Evolutionary conservation across 2,113 vertebrate genomes (phyloP), one percentile per base, ranked within the genome.

Genomic region (Scortum barcoo): DNA sequence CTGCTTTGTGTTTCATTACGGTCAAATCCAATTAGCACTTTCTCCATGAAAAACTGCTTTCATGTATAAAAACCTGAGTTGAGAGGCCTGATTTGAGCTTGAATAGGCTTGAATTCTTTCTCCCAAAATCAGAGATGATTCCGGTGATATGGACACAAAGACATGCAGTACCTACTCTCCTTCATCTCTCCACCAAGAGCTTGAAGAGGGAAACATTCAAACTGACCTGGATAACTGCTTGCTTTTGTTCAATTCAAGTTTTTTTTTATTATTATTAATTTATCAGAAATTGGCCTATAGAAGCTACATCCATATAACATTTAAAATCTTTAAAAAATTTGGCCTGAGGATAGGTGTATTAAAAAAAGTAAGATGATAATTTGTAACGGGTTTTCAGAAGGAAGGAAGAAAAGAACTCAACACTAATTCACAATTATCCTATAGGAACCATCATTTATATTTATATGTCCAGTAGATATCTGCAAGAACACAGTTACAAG

Each of bases 41-140:
- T 19, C 20, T 61, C 10, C 4, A 14, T 12, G 19, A 19, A 26
- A 26, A 61, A 24, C n/a, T 2, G 19, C 66, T 62, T 62, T 78
- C 46, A 58, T 67, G 75, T 65, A 4, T 60, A 46, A 66, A 66
- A 60, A 66, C 28, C 6, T 13, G 75, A 22, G 68, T 16, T 3
- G 53, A 83, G 51, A 66, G 3, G 62, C 36, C 72, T 66, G 57
- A 72, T 50, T 72, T 60, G 36, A 77, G 22, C 24, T 16, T 48
- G 42, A 83, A 78, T 53, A 72, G 81, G n/a, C n/a, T 73, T 61
- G 26, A 74, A 67, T 1, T 63, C 56, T 19, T 70, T n/a, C 57
- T 85, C 14, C 66, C 11, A 7, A 60, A 71, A 57, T 30, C 44
- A 13, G 5, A n/a, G 38, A 67, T 67, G 26, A 33, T 76, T 56